A percentile compares a stretch with the other conserved stretches of the same genome.
Evolutionary conservation across 2,797 vertebrate species (phyloP).

Genomic region (Lepus oiostolus): DNA sequence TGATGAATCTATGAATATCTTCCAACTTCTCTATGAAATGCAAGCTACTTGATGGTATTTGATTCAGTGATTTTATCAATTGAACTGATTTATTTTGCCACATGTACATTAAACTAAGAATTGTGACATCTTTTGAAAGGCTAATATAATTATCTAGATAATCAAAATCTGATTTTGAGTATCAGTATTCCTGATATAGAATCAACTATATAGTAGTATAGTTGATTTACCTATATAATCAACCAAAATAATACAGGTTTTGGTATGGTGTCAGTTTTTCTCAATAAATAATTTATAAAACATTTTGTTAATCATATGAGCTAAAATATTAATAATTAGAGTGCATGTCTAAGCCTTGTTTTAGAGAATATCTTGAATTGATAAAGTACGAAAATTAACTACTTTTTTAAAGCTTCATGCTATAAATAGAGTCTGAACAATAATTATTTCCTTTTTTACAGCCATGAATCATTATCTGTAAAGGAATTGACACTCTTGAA

Average conservation of each 20-base stretch:
- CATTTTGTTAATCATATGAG: background rate
- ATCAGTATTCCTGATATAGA: too few species aligned
- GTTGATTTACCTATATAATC: background rate
- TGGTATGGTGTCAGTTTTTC: background rate
- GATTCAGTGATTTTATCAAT: background rate
- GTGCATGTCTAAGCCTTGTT: background rate
- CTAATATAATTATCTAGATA: background rate
- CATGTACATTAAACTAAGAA: background rate
- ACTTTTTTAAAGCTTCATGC: background rate
- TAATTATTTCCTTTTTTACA: background rate
- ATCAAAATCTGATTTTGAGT: too few species aligned
- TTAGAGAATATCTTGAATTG: background rate
- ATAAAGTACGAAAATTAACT: background rate
- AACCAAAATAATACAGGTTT: background rate
- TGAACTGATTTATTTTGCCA: background rate
- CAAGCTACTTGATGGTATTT: background rate
- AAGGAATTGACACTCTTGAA: background rate
- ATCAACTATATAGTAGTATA: too few species aligned
- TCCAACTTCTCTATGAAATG: background rate
- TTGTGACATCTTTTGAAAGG: background rate
- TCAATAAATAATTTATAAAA: background rate
- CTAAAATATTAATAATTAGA: background rate
- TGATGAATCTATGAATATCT: background rate
- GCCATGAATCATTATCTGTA: background rate
- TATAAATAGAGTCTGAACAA: background rate